A percentile compares a stretch with the other conserved stretches of the same genome.
These are phyloP conservation scores for Acrossocheilus fasciatus DNA, from an alignment of 2,797 vertebrate genomes.

Conservation along the genomic window DNA sequence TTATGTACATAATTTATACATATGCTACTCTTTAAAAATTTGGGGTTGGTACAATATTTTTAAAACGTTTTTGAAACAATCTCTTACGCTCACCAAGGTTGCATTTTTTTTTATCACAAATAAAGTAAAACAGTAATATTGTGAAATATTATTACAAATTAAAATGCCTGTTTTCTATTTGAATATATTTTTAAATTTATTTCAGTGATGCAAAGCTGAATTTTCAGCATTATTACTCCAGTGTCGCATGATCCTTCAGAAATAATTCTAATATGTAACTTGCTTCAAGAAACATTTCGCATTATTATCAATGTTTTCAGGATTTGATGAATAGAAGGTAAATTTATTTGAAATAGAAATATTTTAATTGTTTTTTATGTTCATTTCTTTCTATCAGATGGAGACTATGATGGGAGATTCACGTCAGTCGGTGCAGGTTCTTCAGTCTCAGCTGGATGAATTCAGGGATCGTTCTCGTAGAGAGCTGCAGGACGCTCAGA, in stretches of 20 bases:
- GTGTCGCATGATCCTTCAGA: not conserved
- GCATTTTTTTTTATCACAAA: not conserved
- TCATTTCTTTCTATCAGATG: conserved; percentile 76
- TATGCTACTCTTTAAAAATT: not conserved
- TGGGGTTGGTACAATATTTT: not conserved
- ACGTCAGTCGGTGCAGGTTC: conserved; percentile 77
- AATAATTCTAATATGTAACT: not conserved
- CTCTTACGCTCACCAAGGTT: not conserved
- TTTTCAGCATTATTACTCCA: not conserved
- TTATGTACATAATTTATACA: not conserved
- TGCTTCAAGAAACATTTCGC: not conserved
- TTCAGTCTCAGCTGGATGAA: conserved; percentile 89
- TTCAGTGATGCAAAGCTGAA: not conserved
- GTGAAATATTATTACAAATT: not conserved
- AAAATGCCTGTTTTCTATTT: not conserved
- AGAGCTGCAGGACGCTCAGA: conserved; percentile 88
- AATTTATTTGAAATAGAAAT: not conserved
- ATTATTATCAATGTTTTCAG: not conserved
- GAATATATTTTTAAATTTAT: not conserved
- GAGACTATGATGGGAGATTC: conserved; percentile 87
- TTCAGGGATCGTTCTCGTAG: conserved; percentile 89
- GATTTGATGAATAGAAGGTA: not conserved
- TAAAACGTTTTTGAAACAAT: not conserved
- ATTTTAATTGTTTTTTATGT: not conserved
- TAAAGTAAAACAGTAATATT: not conserved